Evolutionary conservation across 64 coral and sea anemone genomes (phyloP).

Genomic region (Catalaphyllia jardinei): DNA sequence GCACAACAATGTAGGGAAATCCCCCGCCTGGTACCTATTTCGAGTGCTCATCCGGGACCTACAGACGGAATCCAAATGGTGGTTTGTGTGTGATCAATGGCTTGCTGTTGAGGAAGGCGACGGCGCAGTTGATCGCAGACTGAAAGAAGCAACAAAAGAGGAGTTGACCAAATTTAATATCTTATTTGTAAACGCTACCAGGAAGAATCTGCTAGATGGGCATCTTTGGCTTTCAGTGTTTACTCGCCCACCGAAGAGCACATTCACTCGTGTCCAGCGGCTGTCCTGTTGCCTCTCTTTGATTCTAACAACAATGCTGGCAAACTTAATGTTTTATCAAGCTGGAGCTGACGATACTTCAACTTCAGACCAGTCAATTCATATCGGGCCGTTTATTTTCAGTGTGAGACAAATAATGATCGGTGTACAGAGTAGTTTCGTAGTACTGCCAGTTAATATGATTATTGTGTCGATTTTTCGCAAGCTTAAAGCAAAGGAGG

Average conservation of each 20-base stretch:
- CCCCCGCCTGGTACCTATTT: slow-evolving; percentile 84
- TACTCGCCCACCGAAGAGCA: slow-evolving; percentile 75
- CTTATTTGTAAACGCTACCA: slow-evolving; percentile 80
- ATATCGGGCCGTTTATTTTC: slow-evolving; percentile 65
- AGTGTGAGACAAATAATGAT: slow-evolving; percentile 70
- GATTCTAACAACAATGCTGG: slow-evolving; percentile 77
- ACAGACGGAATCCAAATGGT: slow-evolving; percentile 76
- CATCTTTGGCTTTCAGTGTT: slow-evolving; percentile 91
- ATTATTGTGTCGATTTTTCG: slow-evolving; percentile 75
- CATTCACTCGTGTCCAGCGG: slow-evolving; percentile 84
- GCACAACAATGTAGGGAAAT: slow-evolving; percentile 79
- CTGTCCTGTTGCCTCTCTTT: slow-evolving; percentile 81
- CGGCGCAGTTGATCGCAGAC: slow-evolving; percentile 52
- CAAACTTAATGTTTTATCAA: slow-evolving; percentile 93
- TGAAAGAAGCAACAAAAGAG: slow-evolving; percentile 51
- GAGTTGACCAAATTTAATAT: slow-evolving; percentile 89
- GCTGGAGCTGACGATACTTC: slow-evolving; percentile 25
- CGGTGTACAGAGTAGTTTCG: slow-evolving; percentile 79
- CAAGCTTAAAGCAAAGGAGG: slow-evolving; percentile 61
- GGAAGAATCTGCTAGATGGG: slow-evolving; percentile 85
- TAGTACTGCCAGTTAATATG: slow-evolving; percentile 80
- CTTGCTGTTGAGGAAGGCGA: slow-evolving; percentile 87
- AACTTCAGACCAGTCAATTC: background rate
- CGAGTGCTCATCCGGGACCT: slow-evolving; percentile 83
- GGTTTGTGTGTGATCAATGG: slow-evolving; percentile 89